These are phyloP conservation scores for Prunella himalayana DNA, from an alignment of 2,113 vertebrate species.

Conservation along the genomic window DNA sequence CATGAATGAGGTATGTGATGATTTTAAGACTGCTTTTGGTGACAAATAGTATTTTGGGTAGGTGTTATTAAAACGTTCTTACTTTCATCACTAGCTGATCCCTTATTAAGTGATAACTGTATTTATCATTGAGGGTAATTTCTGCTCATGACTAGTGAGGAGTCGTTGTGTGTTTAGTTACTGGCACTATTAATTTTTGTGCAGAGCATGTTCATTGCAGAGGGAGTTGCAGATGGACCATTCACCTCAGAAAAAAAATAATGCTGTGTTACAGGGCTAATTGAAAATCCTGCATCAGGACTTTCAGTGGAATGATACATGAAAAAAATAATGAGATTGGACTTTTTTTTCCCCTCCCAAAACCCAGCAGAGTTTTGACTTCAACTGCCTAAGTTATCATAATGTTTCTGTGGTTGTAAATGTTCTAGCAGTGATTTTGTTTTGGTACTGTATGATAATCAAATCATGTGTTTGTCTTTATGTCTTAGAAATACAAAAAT, in stretches of 20 bases:
- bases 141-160: not conserved
- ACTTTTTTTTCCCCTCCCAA: rapidly evolving
- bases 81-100: not conserved
- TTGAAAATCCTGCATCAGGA: not conserved
- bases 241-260: not conserved
- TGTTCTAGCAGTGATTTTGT: not conserved
- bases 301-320: not conserved
- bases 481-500: not conserved
- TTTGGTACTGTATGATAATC: not conserved
- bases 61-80: not conserved
- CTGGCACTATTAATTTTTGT: not conserved
- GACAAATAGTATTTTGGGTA: not conserved
- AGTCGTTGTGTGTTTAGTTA: not conserved
- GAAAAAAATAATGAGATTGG: not conserved
- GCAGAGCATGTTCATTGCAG: not conserved
- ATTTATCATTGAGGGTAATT: not conserved
- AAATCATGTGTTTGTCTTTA: not conserved
- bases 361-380: not conserved
- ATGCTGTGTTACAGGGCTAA: not conserved
- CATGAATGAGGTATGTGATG: not conserved
- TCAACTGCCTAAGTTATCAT: not conserved
- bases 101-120: not conserved
- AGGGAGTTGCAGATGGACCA: not conserved
- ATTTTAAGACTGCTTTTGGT: not conserved
- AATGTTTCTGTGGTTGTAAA: not conserved